Evolutionary conservation across 2,888 invertebrate genomes (phyloP).

Genomic region (Iselma pallidipennis): DNA sequence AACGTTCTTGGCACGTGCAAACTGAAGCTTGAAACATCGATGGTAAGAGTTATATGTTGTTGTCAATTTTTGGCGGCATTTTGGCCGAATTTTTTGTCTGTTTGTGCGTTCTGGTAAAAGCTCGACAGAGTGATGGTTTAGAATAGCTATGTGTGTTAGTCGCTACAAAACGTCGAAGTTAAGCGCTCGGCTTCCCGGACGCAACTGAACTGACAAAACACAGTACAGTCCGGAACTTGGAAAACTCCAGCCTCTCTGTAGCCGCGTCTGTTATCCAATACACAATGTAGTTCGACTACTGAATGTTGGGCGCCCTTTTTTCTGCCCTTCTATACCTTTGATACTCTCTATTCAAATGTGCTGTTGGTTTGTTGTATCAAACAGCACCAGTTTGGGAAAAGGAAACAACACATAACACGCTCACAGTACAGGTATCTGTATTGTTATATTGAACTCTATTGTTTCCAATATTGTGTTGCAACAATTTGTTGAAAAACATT

Average conservation of each 20-base stretch:
- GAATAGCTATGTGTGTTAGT: constrained; percentile 10
- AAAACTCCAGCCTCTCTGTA: constrained; percentile 20
- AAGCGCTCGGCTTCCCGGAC: constrained; percentile 51
- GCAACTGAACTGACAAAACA: constrained; percentile 44
- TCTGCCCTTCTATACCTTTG: background rate
- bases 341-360: constrained; percentile 1
- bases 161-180: constrained; percentile 28
- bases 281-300: constrained; percentile 27
- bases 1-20: background rate
- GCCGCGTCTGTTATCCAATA: constrained; percentile 17
- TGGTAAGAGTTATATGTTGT: too few relatives aligned
- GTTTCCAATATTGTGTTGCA: constrained; percentile 3
- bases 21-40: background rate
- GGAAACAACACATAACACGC: background rate
- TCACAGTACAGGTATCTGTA: constrained; percentile 18
- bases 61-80: constrained; percentile 1
- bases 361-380: background rate
- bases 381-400: background rate
- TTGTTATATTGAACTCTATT: constrained; percentile 26
- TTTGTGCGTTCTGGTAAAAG: background rate
- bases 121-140: constrained; percentile 9
- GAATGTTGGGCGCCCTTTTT: constrained; percentile 25
- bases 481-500: background rate
- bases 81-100: constrained; percentile 7
- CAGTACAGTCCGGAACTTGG: constrained; percentile 36